A percentile compares a stretch with the other conserved stretches of the same genome.
These are phyloP conservation scores for Alitta virens DNA, from an alignment of 2,888 invertebrate genomes.

Conservation along the genomic window DNA sequence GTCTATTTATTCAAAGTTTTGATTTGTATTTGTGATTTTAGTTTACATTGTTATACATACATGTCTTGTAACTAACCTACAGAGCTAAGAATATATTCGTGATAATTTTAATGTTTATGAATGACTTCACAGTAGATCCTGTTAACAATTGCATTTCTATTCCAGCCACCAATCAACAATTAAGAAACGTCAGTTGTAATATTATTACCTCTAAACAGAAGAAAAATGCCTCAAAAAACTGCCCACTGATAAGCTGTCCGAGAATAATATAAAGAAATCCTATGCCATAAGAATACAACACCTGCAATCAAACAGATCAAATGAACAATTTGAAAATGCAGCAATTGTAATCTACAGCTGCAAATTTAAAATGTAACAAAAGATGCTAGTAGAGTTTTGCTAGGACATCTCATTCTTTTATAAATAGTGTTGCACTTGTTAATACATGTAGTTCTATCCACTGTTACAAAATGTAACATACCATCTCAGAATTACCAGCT, in stretches of 20 bases:
- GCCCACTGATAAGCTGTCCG: conserved; percentile 72
- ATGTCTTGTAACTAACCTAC: too few species aligned
- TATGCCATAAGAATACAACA: conserved; percentile 79
- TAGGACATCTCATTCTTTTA: neutral
- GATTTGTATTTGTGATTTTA: too few species aligned
- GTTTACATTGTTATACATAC: too few species aligned
- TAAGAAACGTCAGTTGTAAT: too few species aligned
- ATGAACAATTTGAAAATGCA: neutral
- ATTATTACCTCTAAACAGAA: conserved; percentile 79
- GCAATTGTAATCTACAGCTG: neutral
- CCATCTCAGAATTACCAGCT: conserved; percentile 86
- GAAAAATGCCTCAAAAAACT: conserved; percentile 70
- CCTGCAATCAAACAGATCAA: too few species aligned
- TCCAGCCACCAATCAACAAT: too few species aligned
- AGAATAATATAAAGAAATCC: conserved; percentile 79
- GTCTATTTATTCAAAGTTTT: too few species aligned
- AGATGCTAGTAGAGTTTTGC: neutral
- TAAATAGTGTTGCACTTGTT: neutral
- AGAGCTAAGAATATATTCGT: too few species aligned
- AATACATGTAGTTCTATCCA: neutral
- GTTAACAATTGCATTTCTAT: too few species aligned
- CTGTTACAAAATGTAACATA: conserved; percentile 34
- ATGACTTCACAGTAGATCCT: too few species aligned
- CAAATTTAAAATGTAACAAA: too few species aligned
- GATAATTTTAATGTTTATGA: too few species aligned